A percentile compares a stretch with the other conserved stretches of the same genome.
Evolutionary conservation across 2,797 vertebrate genomes (phyloP).

Genomic region (Pseudochirops corinnae): DNA sequence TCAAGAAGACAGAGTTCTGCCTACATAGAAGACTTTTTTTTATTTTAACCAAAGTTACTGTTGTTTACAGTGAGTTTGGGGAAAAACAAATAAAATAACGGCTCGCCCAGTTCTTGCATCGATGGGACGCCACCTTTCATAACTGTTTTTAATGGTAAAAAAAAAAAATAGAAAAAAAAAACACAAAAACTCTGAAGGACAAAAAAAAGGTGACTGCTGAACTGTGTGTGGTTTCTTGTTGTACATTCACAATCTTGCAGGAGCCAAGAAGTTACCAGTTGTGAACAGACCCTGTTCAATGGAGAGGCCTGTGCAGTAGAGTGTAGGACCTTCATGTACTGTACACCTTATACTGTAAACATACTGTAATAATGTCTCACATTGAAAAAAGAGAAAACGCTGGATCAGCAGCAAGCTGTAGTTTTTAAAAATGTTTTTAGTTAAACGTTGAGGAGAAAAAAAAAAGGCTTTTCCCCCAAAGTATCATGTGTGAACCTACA

Average conservation of each 20-base stretch:
- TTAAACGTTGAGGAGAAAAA: conserved; percentile 96
- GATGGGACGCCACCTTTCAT: conserved; percentile 88
- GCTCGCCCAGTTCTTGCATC: conserved; percentile 92
- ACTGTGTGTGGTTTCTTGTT: conserved; percentile 94
- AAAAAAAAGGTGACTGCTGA: conserved; percentile 90
- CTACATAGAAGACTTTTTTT: conserved; percentile 94
- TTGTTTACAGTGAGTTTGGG: conserved; percentile 99
- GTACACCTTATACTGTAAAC: conserved; percentile 97
- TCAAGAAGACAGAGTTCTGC: conserved; percentile 93
- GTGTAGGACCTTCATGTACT: conserved; percentile 95
- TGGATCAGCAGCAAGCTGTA: conserved; percentile 96
- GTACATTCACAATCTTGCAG: conserved; percentile 94
- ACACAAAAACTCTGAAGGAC: conserved; percentile 87
- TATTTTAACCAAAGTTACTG: conserved; percentile 99
- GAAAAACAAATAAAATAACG: conserved; percentile 87
- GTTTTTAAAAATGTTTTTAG: conserved; percentile 99
- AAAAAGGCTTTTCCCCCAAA: conserved; percentile 98
- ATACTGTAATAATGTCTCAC: conserved; percentile 98
- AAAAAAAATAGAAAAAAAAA: conserved; percentile 76
- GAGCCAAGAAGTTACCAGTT: conserved; percentile 91
- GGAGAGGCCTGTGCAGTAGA: conserved; percentile 98
- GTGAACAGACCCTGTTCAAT: conserved; percentile 92
- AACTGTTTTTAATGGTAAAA: conserved; percentile 89
- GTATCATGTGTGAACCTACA: conserved; percentile 99
- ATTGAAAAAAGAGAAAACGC: conserved; percentile 90